Percentiles rank a stretch among this genome's conserved stretches.
Evolutionary conservation across 2,888 invertebrate species (phyloP).

Genomic region (Cataglyphis livida): DNA sequence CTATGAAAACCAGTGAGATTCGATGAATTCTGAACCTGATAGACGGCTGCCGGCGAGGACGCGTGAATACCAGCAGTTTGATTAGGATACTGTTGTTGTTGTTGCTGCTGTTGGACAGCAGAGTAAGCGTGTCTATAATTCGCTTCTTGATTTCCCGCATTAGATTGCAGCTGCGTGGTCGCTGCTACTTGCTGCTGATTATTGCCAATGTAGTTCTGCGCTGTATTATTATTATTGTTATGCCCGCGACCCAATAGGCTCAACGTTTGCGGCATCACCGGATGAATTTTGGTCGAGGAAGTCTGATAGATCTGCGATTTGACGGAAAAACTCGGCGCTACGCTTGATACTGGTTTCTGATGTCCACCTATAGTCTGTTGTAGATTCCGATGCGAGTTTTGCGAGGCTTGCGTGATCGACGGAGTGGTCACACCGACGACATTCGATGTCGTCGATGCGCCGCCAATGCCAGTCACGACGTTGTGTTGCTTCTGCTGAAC

Average conservation of each 20-base stretch:
- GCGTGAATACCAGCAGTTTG: conserved; percentile 63
- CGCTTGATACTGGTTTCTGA: conserved; percentile 95
- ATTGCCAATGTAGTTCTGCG: conserved; percentile 70
- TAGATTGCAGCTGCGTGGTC: conserved; percentile 55
- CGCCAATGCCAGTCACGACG: conserved; percentile 87
- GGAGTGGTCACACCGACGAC: conserved; percentile 75
- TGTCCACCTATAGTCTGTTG: conserved; percentile 82
- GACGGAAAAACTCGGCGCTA: conserved; percentile 91
- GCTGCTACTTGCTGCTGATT: conserved; percentile 66
- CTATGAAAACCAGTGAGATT: conserved; percentile 65
- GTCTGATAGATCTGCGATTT: conserved; percentile 92
- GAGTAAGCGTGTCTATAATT: conserved; percentile 40
- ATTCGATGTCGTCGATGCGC: conserved; percentile 75
- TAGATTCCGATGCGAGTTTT: conserved; percentile 78
- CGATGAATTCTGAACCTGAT: conserved; percentile 68
- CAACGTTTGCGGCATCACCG: conserved; percentile 92
- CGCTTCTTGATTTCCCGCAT: conserved; percentile 27
- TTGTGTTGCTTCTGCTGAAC: conserved; percentile 87
- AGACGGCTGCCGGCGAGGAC: conserved; percentile 59
- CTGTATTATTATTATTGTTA: conserved; percentile 56
- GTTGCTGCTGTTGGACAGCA: conserved; percentile 48
- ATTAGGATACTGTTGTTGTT: conserved; percentile 57
- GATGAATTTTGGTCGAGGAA: conserved; percentile 93
- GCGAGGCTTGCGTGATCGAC: conserved; percentile 73
- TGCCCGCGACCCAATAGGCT: conserved; percentile 83